Percentiles rank a stretch among this genome's conserved stretches.
Conservation (phyloP, 2,113 vertebrate species). For the Limanda limanda region DNA sequence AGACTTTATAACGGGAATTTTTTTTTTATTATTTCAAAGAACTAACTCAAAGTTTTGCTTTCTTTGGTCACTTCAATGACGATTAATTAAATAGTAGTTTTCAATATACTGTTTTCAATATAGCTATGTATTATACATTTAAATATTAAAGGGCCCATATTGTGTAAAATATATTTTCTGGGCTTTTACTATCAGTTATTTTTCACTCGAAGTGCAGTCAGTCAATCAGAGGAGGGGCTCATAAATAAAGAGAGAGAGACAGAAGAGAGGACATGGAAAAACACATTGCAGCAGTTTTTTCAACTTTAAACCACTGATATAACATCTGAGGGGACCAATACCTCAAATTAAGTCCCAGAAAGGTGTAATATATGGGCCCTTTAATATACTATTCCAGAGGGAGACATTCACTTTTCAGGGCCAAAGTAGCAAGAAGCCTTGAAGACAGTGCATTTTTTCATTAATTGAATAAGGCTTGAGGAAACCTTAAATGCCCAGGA, state of each 20-base stretch:
- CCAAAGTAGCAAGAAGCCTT: background rate
- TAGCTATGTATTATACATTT: background rate
- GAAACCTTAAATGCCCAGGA: background rate
- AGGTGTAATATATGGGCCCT: too few relatives aligned
- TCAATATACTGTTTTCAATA: background rate
- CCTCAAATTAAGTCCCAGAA: too few relatives aligned
- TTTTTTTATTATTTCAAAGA: slow-evolving; percentile 6
- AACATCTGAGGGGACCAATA: too few relatives aligned
- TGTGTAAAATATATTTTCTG: too few relatives aligned
- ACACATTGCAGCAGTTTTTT: too few relatives aligned
- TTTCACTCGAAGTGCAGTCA: too few relatives aligned
- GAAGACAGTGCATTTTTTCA: background rate
- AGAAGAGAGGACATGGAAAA: too few relatives aligned
- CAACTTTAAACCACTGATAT: too few relatives aligned
- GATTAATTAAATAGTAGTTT: slow-evolving; percentile 3
- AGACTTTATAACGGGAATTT: slow-evolving; percentile 20
- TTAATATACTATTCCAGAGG: background rate
- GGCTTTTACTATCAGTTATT: too few relatives aligned
- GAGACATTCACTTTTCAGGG: slow-evolving; percentile 1
- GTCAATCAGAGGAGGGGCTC: too few relatives aligned
- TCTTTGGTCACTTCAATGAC: slow-evolving; percentile 8
- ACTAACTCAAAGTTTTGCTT: slow-evolving; percentile 3
- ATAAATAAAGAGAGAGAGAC: too few relatives aligned
- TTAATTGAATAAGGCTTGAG: background rate
- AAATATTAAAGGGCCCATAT: background rate